These are phyloP conservation scores for Nipponacmea schrenckii DNA, from an alignment of 2,888 invertebrate species.

Conservation along the genomic window DNA sequence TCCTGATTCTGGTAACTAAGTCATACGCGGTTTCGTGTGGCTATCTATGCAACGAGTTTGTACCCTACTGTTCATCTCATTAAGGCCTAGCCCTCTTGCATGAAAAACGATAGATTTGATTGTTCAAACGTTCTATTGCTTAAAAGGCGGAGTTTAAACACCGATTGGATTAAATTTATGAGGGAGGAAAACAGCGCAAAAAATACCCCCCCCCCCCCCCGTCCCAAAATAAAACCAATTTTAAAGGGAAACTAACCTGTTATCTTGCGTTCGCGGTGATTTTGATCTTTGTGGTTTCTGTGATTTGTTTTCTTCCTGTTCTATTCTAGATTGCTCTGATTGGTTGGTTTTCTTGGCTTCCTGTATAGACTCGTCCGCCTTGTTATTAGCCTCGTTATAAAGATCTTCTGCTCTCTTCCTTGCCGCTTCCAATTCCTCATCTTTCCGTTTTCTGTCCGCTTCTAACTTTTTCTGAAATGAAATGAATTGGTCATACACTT, in stretches of 20 bases:
- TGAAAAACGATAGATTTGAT: no score
- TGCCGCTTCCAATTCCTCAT: conserved; percentile 35
- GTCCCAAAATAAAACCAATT: no score
- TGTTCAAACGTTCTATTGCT: no score
- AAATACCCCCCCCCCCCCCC: no score
- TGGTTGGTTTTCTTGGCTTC: conserved; percentile 41
- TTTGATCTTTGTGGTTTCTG: neutral
- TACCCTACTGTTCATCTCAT: no score
- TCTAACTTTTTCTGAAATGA: conserved; percentile 30
- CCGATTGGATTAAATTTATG: no score
- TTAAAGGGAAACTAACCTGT: neutral
- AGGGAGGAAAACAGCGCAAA: no score
- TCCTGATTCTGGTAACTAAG: no score
- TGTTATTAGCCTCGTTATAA: conserved; percentile 35
- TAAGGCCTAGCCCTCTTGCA: no score
- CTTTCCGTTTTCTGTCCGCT: conserved; percentile 36
- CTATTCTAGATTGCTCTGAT: neutral
- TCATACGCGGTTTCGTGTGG: no score
- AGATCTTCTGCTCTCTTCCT: conserved; percentile 37
- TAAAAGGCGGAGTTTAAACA: no score
- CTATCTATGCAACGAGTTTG: no score
- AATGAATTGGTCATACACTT: neutral
- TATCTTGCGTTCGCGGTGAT: neutral
- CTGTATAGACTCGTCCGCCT: conserved; percentile 32
- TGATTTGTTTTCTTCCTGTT: neutral